A percentile compares a stretch with the other conserved stretches of the same genome.
These are phyloP conservation scores for Parasteatoda lunata DNA, from an alignment of 2,888 invertebrate species.

Conservation along the genomic window DNA sequence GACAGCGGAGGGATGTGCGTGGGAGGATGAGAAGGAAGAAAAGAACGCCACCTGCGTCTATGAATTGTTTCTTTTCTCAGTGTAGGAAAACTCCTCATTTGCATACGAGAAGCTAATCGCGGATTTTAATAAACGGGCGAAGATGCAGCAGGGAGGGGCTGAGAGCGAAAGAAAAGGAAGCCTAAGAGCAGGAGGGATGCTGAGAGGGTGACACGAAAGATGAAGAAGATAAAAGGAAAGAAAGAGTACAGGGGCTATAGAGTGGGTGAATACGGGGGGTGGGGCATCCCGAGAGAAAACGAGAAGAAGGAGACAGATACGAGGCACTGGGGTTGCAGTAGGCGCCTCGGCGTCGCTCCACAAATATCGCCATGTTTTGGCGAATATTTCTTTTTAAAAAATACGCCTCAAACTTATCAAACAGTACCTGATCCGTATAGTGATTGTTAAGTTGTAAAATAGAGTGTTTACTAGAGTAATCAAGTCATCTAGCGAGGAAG, in stretches of 20 bases:
- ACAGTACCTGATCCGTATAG: no score
- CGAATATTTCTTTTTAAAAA: slow-evolving; percentile 32
- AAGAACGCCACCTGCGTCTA: slow-evolving; percentile 57
- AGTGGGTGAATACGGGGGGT: slow-evolving; percentile 26
- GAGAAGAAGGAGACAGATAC: slow-evolving; percentile 55
- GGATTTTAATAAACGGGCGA: slow-evolving; percentile 67
- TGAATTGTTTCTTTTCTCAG: slow-evolving; percentile 59
- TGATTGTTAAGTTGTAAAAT: no score
- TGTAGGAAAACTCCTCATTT: slow-evolving; percentile 62
- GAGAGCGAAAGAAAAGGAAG: slow-evolving; percentile 33
- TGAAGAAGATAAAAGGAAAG: slow-evolving; percentile 52
- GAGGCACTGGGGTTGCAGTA: slow-evolving; percentile 54
- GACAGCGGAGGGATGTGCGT: slow-evolving; percentile 8
- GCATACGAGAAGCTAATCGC: slow-evolving; percentile 66
- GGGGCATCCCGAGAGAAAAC: slow-evolving; percentile 28
- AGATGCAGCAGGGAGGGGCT: slow-evolving; percentile 33
- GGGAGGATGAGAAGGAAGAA: slow-evolving; percentile 32
- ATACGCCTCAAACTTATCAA: slow-evolving; percentile 2
- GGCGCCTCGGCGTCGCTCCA: slow-evolving; percentile 23
- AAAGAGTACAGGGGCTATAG: slow-evolving; percentile 25
- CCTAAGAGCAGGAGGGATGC: slow-evolving; percentile 8
- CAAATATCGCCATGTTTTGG: slow-evolving; percentile 23
- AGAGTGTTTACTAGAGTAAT: no score
- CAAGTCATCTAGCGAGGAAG: no score
- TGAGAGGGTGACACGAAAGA: slow-evolving; percentile 27